These are phyloP conservation scores for Drosophila ficusphila DNA, from an alignment of 1,140 invertebrate genomes.

Conservation along the genomic window DNA sequence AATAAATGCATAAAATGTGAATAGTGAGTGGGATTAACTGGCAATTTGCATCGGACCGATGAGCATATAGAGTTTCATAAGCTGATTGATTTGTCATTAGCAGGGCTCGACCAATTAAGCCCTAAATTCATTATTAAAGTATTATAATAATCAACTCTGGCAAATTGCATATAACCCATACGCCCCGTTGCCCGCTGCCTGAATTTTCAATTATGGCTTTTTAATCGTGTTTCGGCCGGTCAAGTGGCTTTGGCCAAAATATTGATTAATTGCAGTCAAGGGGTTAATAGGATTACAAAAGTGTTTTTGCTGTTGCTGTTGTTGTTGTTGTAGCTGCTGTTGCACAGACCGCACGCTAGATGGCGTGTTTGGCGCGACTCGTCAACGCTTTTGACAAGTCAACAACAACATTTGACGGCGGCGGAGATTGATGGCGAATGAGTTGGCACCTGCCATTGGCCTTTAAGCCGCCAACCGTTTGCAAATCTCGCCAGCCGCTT, in stretches of 20 bases:
- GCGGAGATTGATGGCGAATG: constrained; percentile 46
- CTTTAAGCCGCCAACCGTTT: constrained; percentile 34
- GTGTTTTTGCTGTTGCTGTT: constrained; percentile 16
- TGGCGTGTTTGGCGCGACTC: constrained; percentile 59
- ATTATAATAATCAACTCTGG: constrained; percentile 31
- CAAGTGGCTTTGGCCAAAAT: constrained; percentile 49
- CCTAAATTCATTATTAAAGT: neutral
- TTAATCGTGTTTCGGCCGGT: constrained; percentile 22
- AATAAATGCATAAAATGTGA: constrained; percentile 55
- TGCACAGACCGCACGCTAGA: constrained; percentile 56
- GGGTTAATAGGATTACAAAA: constrained; percentile 76
- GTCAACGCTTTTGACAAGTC: constrained; percentile 70
- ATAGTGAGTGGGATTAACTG: constrained; percentile 7
- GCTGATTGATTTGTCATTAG: constrained; percentile 38
- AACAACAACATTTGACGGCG: constrained; percentile 35
- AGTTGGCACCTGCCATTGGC: constrained; percentile 57
- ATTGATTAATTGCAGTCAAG: constrained; percentile 72
- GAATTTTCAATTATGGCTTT: constrained; percentile 37
- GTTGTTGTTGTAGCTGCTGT: constrained; percentile 6
- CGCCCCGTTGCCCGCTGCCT: neutral
- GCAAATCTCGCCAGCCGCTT: constrained; percentile 16
- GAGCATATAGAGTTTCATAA: constrained; percentile 10
- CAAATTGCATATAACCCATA: constrained; percentile 16
- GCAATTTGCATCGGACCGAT: constrained; percentile 35
- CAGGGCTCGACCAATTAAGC: constrained; percentile 12